phyloP scores from a whole-genome alignment of 2,113 vertebrate genomes.

The Protomyctophum bolini region DNA sequence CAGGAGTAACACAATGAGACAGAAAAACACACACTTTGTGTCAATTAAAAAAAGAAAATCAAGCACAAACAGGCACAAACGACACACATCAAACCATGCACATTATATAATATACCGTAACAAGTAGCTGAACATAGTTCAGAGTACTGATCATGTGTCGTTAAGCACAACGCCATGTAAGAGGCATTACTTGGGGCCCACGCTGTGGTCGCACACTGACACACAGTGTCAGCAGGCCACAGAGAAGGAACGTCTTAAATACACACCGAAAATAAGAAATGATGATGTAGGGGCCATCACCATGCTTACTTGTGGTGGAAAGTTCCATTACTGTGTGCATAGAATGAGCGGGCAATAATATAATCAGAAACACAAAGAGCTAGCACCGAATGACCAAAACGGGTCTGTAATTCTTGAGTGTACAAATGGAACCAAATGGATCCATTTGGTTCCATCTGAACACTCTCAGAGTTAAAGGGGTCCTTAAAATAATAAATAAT shows the following conservation, averaged over 20 bases:
- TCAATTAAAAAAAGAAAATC: slow-evolving; percentile 39
- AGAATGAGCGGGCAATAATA: too few species aligned
- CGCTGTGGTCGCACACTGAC: slow-evolving; percentile 82
- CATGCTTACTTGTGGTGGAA: slow-evolving; percentile 51
- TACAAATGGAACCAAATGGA: too few species aligned
- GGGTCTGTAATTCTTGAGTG: too few species aligned
- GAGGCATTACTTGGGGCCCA: slow-evolving; percentile 97
- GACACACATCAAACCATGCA: slow-evolving; percentile 80
- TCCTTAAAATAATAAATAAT: too few species aligned
- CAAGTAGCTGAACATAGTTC: slow-evolving; percentile 98
- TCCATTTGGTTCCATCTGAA: too few species aligned
- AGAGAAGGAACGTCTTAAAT: slow-evolving; percentile 88
- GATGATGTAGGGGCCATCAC: slow-evolving; percentile 61
- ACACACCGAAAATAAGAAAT: slow-evolving; percentile 48
- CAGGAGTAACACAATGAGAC: neutral
- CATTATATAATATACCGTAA: slow-evolving; percentile 34
- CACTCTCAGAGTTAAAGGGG: too few species aligned
- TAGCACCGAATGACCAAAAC: too few species aligned
- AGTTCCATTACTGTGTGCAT: neutral
- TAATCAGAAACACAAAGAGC: too few species aligned
- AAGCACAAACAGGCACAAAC: slow-evolving; percentile 50
- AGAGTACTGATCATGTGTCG: slow-evolving; percentile 93
- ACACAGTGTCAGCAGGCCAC: slow-evolving; percentile 91
- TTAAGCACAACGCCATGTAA: slow-evolving; percentile 92
- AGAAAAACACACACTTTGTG: neutral